Conservation (phyloP, 2,797 vertebrate species). For the Pangasius macronema region DNA sequence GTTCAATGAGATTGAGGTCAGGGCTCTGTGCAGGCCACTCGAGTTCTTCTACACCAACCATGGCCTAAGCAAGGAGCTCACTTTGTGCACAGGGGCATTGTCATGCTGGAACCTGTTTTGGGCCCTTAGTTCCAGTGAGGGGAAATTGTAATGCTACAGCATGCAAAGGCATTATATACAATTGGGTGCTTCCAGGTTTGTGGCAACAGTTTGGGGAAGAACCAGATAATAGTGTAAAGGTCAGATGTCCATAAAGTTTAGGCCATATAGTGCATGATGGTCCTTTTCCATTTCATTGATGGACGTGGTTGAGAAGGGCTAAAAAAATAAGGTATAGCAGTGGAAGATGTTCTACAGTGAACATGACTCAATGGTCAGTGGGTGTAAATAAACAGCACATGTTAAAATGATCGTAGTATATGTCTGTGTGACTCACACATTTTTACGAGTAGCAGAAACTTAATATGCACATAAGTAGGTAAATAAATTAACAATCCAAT, state of each 20-base stretch:
- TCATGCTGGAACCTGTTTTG: background rate
- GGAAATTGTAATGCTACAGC: background rate
- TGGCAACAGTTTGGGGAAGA: background rate
- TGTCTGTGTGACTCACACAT: background rate
- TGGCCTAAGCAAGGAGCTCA: background rate
- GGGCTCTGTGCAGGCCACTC: background rate
- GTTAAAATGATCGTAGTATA: background rate
- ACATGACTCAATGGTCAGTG: background rate
- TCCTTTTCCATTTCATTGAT: background rate
- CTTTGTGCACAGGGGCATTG: background rate
- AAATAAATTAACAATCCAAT: conserved; percentile 26
- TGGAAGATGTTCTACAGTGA: background rate
- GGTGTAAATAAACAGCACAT: background rate
- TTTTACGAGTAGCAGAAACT: background rate
- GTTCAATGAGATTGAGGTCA: background rate
- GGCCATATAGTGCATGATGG: background rate
- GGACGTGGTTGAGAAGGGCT: background rate
- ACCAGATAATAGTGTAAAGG: background rate
- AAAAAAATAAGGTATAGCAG: background rate
- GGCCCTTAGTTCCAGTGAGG: too few species aligned
- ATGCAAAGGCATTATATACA: background rate
- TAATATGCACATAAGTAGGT: conserved; percentile 9
- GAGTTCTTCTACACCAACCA: background rate
- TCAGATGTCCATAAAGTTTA: background rate
- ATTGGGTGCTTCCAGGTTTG: background rate